A percentile compares a stretch with the other conserved stretches of the same genome.
Evolutionary conservation across 2,113 vertebrate species (phyloP).

Genomic region (Apodemus speciosus): DNA sequence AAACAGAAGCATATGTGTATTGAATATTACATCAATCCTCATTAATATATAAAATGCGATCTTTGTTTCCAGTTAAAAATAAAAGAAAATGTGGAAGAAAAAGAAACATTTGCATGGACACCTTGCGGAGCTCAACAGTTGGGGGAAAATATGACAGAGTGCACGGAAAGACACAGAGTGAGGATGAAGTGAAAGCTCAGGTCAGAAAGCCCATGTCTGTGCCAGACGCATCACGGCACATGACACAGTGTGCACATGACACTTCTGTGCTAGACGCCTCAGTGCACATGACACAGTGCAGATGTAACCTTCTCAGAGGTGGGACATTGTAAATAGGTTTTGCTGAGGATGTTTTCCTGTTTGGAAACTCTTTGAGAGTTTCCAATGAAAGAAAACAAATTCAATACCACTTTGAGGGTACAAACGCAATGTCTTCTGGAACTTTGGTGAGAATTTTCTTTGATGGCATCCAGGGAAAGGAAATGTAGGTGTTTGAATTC

Average conservation of each 20-base stretch:
- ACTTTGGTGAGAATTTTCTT: background rate
- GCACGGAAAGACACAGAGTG: background rate
- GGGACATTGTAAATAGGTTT: too few relatives aligned
- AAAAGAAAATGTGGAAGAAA: background rate
- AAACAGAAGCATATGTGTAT: background rate
- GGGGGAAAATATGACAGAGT: background rate
- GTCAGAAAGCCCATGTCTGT: rapidly evolving
- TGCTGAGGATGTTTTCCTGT: background rate
- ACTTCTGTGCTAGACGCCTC: rapidly evolving
- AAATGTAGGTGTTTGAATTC: background rate
- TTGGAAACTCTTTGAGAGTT: background rate
- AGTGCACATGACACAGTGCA: too few relatives aligned
- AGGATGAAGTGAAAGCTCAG: background rate
- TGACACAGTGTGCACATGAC: too few relatives aligned
- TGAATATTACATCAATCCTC: background rate
- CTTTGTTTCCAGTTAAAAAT: background rate
- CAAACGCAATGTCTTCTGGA: background rate
- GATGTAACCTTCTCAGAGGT: background rate
- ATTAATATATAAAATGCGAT: background rate
- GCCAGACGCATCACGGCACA: rapidly evolving
- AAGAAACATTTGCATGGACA: background rate
- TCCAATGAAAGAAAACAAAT: background rate
- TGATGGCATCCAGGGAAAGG: background rate
- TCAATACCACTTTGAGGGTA: background rate
- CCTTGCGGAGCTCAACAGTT: background rate